These are phyloP conservation scores for Nesospiza acunhae DNA, from an alignment of 2,113 vertebrate species.

Conservation along the genomic window DNA sequence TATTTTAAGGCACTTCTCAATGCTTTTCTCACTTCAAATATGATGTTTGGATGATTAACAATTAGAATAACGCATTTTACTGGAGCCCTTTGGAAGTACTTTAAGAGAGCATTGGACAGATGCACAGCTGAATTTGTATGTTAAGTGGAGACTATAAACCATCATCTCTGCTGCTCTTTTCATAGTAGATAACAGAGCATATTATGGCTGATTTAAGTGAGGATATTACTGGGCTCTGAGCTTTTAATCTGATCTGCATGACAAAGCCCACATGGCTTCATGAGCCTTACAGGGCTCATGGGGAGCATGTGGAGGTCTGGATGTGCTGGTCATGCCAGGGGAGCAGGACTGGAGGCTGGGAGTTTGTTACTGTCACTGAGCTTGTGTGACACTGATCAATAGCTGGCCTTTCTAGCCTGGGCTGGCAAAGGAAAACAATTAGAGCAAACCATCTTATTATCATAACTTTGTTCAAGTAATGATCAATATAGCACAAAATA, in stretches of 20 bases:
- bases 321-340: rapidly evolving
- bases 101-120: conserved; percentile 32
- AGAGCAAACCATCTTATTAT: conserved; percentile 22
- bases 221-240: not conserved
- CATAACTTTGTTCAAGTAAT: conserved; percentile 6
- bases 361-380: not conserved
- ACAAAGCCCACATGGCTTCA: not conserved
- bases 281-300: not conserved
- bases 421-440: not conserved
- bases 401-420: not conserved
- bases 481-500: not conserved
- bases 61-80: not conserved
- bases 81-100: not conserved
- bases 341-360: not conserved
- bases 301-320: not conserved
- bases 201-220: conserved; percentile 36
- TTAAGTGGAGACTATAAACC: conserved; percentile 27
- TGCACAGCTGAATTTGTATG: conserved; percentile 29
- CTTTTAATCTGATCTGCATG: conserved; percentile 25
- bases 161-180: conserved; percentile 8
- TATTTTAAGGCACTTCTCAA: not conserved
- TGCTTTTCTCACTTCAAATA: conserved; percentile 3
- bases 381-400: not conserved
- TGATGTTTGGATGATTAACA: conserved; percentile 17
- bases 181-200: not conserved